Evolutionary conservation across 2,888 invertebrate genomes (phyloP), one percentile per base, ranked within the genome.

Genomic region (Alviniconcha strummeri): DNA sequence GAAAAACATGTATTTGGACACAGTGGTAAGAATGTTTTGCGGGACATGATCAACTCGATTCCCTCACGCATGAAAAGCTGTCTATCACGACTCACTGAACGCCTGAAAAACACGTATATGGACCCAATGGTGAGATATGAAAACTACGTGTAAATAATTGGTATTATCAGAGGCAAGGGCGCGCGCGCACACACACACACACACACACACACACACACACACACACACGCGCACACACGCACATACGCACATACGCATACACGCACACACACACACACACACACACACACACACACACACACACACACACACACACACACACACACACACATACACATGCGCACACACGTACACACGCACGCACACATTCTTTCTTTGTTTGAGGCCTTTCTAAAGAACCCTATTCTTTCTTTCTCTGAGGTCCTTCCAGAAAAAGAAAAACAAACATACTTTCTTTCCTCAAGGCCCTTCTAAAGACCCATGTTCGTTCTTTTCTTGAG

Each of bases 71-170:
- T 88, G 79, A 90, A 89, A 15, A 90, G 82, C 75, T 89, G 87
- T 1, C 91, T 90, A 7, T 89, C 87, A 4, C 88, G 87, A 4
- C 89, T 90, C 36, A 89, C 69, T 88, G 83, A 11, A 54, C 81
- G 19, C 87, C 90, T 36, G 67, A 64, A n/a, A 86, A 88, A 0
- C 60, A 60, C 8, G 13, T 11, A 60, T 60, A 4, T 60, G 60
- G 60, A 64, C 64, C 13, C 3, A 36, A 36, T 36, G 36, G 36
- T 36, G 36, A 36, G 36, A 36, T 1, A 36, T 36, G 36, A 36
- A 36, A 36, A 36, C 36, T 36, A 36, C 36, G 36, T 36, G 36
- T 36, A 36, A 36, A 36, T 36, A 0, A 36, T 36, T 36, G 36
- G 36, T 36, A 36, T 36, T 36, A 36, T 36, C 3, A 36, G 36